phyloP scores from a whole-genome alignment of 2,888 invertebrate species.

The Anaspis maculata region DNA sequence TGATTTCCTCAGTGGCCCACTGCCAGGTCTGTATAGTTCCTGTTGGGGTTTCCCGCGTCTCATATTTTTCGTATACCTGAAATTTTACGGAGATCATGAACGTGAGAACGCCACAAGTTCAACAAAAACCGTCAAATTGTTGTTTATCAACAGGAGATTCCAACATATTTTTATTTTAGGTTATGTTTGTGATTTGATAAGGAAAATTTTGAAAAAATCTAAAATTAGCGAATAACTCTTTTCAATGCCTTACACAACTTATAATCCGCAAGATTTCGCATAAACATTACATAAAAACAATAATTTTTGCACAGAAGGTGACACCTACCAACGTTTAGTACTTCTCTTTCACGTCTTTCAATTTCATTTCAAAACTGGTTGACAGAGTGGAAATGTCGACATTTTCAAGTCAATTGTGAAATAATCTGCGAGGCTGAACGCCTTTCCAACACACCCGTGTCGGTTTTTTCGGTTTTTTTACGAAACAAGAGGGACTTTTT shows the following conservation, averaged over 20 bases:
- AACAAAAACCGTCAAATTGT: too few species aligned
- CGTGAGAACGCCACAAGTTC: too few species aligned
- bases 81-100: too few species aligned
- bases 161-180: slow-evolving; percentile 18
- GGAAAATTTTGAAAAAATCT: not conserved
- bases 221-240: too few species aligned
- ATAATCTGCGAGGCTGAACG: not conserved
- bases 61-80: slow-evolving; percentile 38
- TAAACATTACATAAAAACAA: slow-evolving; percentile 1
- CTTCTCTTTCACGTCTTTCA: too few species aligned
- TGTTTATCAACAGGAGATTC: slow-evolving; percentile 27
- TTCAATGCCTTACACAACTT: not conserved
- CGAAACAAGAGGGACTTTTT: slow-evolving; percentile 5
- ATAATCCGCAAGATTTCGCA: not conserved
- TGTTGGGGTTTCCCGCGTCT: slow-evolving; percentile 59
- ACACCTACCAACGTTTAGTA: slow-evolving; percentile 31
- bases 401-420: not conserved
- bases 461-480: too few species aligned
- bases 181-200: slow-evolving; percentile 16
- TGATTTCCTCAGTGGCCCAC: slow-evolving; percentile 64
- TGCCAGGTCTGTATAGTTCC: slow-evolving; percentile 67
- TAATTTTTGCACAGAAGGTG: slow-evolving; percentile 17
- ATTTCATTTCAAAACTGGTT: too few species aligned
- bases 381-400: too few species aligned
- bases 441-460: too few species aligned